phyloP scores from a whole-genome alignment of 2,888 invertebrate genomes.

The Thysanoteuthis rhombus region DNA sequence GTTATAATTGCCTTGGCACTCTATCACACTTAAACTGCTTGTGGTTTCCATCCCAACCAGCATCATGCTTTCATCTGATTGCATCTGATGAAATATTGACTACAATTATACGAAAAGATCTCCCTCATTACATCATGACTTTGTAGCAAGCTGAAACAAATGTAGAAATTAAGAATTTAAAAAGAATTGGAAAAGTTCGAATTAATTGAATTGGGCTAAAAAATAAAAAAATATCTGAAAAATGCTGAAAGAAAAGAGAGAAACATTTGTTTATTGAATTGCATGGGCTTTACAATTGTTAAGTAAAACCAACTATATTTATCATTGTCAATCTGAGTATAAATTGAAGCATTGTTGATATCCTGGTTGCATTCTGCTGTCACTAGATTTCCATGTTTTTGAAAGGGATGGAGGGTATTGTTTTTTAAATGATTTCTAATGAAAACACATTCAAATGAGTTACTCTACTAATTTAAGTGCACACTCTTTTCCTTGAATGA shows the following conservation, averaged over 20 bases:
- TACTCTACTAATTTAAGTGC: too few relatives aligned
- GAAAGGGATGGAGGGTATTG: not conserved
- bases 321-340: not conserved
- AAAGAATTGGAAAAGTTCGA: not conserved
- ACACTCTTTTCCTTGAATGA: too few relatives aligned
- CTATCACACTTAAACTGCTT: slow-evolving; percentile 47
- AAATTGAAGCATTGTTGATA: not conserved
- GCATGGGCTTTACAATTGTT: not conserved
- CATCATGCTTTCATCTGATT: not conserved
- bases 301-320: not conserved
- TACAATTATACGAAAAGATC: not conserved
- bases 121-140: not conserved
- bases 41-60: not conserved
- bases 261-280: not conserved
- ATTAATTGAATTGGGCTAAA: too few relatives aligned
- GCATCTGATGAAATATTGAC: not conserved
- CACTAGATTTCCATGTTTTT: not conserved
- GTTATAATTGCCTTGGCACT: slow-evolving; percentile 56
- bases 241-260: not conserved
- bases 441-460: too few relatives aligned
- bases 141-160: not conserved
- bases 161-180: not conserved
- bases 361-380: not conserved
- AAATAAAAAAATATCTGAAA: not conserved
- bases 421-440: not conserved